Conservation (phyloP, 2,888 invertebrate species). For the Drosophila affinis region DNA sequence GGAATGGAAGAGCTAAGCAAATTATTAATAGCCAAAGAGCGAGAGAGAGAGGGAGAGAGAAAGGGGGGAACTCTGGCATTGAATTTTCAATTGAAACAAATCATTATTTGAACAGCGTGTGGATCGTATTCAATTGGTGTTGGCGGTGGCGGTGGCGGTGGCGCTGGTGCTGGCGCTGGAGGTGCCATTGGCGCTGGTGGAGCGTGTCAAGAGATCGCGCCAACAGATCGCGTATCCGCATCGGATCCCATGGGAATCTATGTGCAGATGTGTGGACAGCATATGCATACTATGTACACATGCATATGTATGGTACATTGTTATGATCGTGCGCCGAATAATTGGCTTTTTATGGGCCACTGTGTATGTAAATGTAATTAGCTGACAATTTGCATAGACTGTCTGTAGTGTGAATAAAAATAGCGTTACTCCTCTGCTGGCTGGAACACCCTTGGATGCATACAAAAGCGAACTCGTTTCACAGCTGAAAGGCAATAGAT, state of each 20-base stretch:
- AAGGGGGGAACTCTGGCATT: slow-evolving; percentile 56
- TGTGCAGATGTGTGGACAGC: slow-evolving; percentile 1
- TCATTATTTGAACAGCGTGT: slow-evolving; percentile 72
- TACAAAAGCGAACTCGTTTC: background rate
- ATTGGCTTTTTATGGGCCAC: slow-evolving; percentile 45
- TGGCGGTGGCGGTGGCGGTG: slow-evolving; percentile 28
- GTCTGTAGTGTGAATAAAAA: slow-evolving; percentile 19
- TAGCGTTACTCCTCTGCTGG: background rate
- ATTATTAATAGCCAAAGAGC: slow-evolving; percentile 42
- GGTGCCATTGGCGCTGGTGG: slow-evolving; percentile 35
- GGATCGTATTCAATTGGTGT: slow-evolving; percentile 63
- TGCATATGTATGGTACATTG: slow-evolving; percentile 24
- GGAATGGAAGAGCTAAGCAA: slow-evolving; percentile 32
- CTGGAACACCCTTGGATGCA: background rate
- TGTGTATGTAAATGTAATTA: slow-evolving; percentile 56
- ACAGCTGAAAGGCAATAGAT: background rate
- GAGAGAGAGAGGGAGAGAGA: background rate
- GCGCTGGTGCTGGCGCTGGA: slow-evolving; percentile 18
- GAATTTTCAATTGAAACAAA: slow-evolving; percentile 78
- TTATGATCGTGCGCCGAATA: slow-evolving; percentile 54
- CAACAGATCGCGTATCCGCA: slow-evolving; percentile 53
- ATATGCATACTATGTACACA: background rate
- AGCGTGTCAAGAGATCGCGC: slow-evolving; percentile 73
- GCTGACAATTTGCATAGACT: slow-evolving; percentile 56
- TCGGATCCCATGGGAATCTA: slow-evolving; percentile 26